Conservation (phyloP, 1,140 invertebrate species). For the Heliconius hermathena region DNA sequence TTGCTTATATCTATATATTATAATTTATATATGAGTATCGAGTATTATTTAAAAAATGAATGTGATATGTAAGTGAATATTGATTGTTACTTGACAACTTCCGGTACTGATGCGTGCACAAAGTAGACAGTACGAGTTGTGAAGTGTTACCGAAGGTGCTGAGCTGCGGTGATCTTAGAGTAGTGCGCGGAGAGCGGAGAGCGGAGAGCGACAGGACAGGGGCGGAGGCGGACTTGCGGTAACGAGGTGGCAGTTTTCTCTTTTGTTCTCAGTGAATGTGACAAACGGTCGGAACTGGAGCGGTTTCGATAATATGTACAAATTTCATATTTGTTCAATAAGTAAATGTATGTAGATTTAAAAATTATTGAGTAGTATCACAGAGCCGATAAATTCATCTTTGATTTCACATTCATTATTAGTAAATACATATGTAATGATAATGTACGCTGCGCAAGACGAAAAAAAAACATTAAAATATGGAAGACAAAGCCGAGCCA, state of each 20-base stretch:
- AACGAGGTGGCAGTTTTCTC: conserved; percentile 45
- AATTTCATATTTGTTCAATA: conserved; percentile 45
- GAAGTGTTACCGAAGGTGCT: conserved; percentile 69
- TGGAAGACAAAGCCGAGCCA: conserved; percentile 76
- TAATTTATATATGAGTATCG: conserved; percentile 59
- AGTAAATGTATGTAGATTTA: conserved; percentile 46
- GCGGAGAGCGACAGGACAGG: conserved; percentile 54
- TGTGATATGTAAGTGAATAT: conserved; percentile 76
- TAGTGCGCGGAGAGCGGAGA: conserved; percentile 24
- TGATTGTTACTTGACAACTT: conserved; percentile 68
- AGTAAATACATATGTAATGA: conserved; percentile 46
- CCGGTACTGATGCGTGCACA: conserved; percentile 44
- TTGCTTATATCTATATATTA: conserved; percentile 67
- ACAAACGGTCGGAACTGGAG: conserved; percentile 45
- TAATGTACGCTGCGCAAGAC: conserved; percentile 56
- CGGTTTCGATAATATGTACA: conserved; percentile 56
- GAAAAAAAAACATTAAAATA: conserved; percentile 55
- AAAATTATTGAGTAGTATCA: conserved; percentile 49
- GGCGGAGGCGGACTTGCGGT: conserved; percentile 48
- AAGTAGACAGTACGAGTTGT: conserved; percentile 53
- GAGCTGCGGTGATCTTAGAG: conserved; percentile 54
- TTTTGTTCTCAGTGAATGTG: conserved; percentile 45
- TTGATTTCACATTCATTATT: conserved; percentile 59
- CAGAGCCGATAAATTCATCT: conserved; percentile 48
- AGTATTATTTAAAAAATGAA: conserved; percentile 72